Evolutionary conservation across 2,797 vertebrate species (phyloP), one percentile per base, ranked within the genome.

Genomic region (Potorous gilbertii): DNA sequence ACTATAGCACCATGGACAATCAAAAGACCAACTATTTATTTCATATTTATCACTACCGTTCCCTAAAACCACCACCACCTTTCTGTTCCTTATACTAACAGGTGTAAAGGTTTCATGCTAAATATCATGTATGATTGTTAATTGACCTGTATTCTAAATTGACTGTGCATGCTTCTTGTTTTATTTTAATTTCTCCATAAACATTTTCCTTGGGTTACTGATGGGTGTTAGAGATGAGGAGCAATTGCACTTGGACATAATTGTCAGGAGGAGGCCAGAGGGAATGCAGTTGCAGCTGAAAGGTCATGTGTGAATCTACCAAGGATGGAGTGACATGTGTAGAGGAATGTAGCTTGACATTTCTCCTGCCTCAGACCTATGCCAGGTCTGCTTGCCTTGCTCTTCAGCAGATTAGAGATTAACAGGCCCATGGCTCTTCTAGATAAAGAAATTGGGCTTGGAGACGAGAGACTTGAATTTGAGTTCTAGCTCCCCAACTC

Each of bases 101-200:
- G 90, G 93, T 97, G 34, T 95, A 96, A 95, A 74, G 96, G 94
- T 92, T 97, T 96, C 92, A 40, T 95, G 96, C 59, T 97, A 97
- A 95, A 46, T 95, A 95, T 97, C 96, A 90, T 95, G 97, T 96
- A 94, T 27, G 95, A 59, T 96, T 97, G 94, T 97, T 97, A 97
- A 16, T 31, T 96, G 96, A 97, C 95, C 74, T 92, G 87, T 54
- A 40, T 97, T 97, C 97, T 94, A 66, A 97, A 95, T 96, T 89
- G 93, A 95, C 90, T 95, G 92, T 28, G 34, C 46, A 12, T 97
- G 94, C 97, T 98, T 97, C 95, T 97, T 97, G 97, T 95, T 92
- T 97, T 91, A 87, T 97, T 98, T 97, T 96, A 96, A 97, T 96
- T 92, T 92, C 96, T 96, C 46, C 0, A 5, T 56, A 91, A 46